A percentile compares a stretch with the other conserved stretches of the same genome.
Evolutionary conservation across 2,888 invertebrate species (phyloP).

Genomic region (Sinodicranocentrus sp.): DNA sequence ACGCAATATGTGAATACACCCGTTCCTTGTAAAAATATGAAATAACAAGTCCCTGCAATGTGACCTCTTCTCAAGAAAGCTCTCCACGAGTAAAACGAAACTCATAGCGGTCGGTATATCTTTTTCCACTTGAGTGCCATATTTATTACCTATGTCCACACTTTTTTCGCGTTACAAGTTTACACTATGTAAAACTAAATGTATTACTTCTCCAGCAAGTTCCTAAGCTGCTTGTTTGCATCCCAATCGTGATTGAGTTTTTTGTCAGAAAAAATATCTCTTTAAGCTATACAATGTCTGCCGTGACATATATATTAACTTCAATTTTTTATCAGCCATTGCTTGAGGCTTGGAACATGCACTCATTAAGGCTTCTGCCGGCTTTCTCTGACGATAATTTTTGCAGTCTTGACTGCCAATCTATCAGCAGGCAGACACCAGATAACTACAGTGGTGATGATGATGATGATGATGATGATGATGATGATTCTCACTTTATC

Average conservation of each 20-base stretch:
- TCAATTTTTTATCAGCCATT: not conserved
- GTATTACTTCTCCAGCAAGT: too few species aligned
- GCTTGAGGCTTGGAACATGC: slow-evolving; percentile 34
- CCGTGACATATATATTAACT: slow-evolving; percentile 45
- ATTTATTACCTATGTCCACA: not conserved
- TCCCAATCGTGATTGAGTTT: not conserved
- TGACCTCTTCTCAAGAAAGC: too few species aligned
- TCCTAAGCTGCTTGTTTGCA: too few species aligned
- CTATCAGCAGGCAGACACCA: slow-evolving; percentile 24
- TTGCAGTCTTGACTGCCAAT: not conserved
- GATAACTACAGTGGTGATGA: not conserved
- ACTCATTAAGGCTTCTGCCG: slow-evolving; percentile 29
- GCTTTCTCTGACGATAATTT: slow-evolving; percentile 29
- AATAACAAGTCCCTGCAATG: too few species aligned
- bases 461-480: too few species aligned
- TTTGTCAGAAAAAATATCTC: slow-evolving; percentile 10
- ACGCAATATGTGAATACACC: too few species aligned
- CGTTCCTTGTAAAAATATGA: too few species aligned
- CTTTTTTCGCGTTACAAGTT: not conserved
- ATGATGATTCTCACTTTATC: not conserved
- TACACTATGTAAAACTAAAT: slow-evolving; percentile 12
- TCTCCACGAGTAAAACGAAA: too few species aligned
- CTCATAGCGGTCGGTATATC: too few species aligned
- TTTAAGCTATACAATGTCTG: slow-evolving; percentile 16
- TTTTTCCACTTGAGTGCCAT: too few species aligned